Conservation (phyloP, 2,888 invertebrate genomes). For the Oxyteleia sp. region DNA sequence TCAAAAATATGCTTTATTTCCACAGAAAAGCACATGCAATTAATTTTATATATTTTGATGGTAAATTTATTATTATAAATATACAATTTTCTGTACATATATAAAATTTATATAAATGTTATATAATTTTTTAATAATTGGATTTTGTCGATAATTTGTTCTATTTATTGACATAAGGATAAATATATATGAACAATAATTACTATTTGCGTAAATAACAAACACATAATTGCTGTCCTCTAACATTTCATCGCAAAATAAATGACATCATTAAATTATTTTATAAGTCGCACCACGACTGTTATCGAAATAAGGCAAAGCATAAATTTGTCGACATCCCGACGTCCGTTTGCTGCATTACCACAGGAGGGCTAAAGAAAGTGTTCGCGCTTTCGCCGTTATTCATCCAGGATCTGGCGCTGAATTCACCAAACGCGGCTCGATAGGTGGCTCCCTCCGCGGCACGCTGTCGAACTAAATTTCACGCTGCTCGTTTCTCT, state of each 20-base stretch:
- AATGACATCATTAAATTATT: not conserved
- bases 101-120: no score
- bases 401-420: slow-evolving; percentile 81
- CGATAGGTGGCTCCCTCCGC: slow-evolving; percentile 83
- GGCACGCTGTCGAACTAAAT: slow-evolving; percentile 75
- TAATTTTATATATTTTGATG: no score
- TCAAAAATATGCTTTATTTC: no score
- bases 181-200: no score
- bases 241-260: not conserved
- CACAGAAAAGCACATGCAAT: no score
- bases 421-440: slow-evolving; percentile 77
- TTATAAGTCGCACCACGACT: slow-evolving; percentile 3
- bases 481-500: slow-evolving; percentile 66
- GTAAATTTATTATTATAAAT: no score
- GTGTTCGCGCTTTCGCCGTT: slow-evolving; percentile 81
- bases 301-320: slow-evolving; percentile 63
- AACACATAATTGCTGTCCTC: not conserved
- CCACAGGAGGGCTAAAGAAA: slow-evolving; percentile 80
- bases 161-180: no score
- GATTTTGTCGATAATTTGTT: no score
- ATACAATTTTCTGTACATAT: no score
- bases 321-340: slow-evolving; percentile 14
- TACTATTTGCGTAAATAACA: not conserved
- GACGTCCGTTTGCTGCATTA: slow-evolving; percentile 78
- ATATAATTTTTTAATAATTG: no score